phyloP scores from a whole-genome alignment of 1,140 invertebrate species.

The Drosophila bifasciata region DNA sequence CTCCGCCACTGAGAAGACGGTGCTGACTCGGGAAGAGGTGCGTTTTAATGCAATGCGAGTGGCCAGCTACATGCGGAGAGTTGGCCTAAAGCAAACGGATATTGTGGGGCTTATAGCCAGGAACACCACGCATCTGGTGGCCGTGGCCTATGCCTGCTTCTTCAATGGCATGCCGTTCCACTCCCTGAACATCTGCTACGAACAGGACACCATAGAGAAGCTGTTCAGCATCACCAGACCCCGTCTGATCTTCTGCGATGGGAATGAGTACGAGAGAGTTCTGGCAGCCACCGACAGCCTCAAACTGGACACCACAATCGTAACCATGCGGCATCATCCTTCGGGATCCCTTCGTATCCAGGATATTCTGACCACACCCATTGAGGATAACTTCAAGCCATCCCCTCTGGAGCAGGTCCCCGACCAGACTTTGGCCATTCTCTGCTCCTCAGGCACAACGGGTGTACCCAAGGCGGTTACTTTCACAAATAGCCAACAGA shows the following conservation, averaged over 20 bases:
- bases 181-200: constrained; percentile 15
- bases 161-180: constrained; percentile 59
- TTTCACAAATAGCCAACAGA: constrained; percentile 86
- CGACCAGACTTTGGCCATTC: constrained; percentile 76
- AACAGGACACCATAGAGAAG: constrained; percentile 15
- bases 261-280: constrained; percentile 46
- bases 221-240: constrained; percentile 43
- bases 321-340: constrained; percentile 47
- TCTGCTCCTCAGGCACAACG: constrained; percentile 89
- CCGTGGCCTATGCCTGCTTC: constrained; percentile 56
- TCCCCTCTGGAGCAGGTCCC: constrained; percentile 34
- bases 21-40: constrained; percentile 25
- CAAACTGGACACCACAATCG: constrained; percentile 25
- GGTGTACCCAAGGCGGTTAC: constrained; percentile 91
- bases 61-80: constrained; percentile 7
- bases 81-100: constrained; percentile 26
- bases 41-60: constrained; percentile 28
- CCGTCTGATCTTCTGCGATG: constrained; percentile 49
- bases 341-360: constrained; percentile 18
- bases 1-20: constrained; percentile 32
- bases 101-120: constrained; percentile 54
- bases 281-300: constrained; percentile 20
- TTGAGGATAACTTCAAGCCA: constrained; percentile 36
- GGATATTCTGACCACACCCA: constrained; percentile 39
- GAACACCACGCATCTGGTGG: constrained; percentile 46